Conservation (phyloP, 2,113 vertebrate species). For the Tapirus terrestris region DNA sequence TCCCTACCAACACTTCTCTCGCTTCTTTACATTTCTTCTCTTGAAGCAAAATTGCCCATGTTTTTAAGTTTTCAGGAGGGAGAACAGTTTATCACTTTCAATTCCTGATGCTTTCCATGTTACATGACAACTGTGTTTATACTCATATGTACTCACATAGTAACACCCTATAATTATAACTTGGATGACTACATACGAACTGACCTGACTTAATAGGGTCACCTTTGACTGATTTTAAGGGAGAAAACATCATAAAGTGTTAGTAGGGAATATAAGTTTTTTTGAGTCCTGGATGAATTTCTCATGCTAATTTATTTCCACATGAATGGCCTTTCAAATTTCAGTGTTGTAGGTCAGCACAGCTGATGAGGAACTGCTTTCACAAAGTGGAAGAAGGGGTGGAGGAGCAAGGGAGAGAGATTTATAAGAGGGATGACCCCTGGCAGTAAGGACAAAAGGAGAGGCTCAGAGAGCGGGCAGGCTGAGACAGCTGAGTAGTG, state of each 20-base stretch:
- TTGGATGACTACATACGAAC: neutral
- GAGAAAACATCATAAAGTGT: neutral
- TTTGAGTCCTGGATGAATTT: neutral
- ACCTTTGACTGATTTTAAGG: neutral
- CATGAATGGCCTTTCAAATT: neutral
- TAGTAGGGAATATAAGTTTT: neutral
- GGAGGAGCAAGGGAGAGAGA: neutral
- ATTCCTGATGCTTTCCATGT: neutral
- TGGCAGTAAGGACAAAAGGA: neutral
- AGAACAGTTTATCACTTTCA: neutral
- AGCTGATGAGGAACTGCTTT: neutral
- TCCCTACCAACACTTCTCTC: neutral
- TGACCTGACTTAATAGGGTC: slow-evolving; percentile 8
- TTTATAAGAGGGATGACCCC: neutral
- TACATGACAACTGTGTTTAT: neutral
- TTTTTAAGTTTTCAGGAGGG: neutral
- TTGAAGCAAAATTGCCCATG: neutral
- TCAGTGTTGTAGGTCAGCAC: neutral
- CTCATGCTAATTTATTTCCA: neutral
- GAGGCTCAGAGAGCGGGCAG: neutral
- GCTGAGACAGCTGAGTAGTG: neutral
- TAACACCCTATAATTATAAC: neutral
- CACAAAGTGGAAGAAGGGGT: neutral
- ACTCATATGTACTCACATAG: neutral
- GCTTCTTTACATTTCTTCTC: neutral